A percentile compares a stretch with the other conserved stretches of the same genome.
These are phyloP conservation scores for Cyrtodaria siliqua DNA, from an alignment of 2,888 invertebrate species.

Conservation along the genomic window DNA sequence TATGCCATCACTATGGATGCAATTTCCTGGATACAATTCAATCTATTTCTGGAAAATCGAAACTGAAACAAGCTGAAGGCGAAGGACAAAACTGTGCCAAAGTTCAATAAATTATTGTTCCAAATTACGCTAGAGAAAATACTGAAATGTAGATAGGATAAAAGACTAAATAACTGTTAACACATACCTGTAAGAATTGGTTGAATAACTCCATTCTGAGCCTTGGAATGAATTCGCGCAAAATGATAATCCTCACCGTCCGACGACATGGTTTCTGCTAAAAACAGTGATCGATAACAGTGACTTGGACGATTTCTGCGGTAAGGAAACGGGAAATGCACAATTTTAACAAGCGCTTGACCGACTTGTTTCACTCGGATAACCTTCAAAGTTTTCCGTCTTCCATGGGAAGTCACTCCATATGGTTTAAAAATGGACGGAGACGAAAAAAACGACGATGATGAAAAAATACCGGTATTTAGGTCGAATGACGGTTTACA, in stretches of 20 bases:
- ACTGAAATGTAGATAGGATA: no score
- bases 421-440: slow-evolving; percentile 10
- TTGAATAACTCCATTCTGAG: slow-evolving; percentile 92
- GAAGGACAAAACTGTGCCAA: slow-evolving; percentile 1
- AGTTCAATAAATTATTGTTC: slow-evolving; percentile 1
- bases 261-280: slow-evolving; percentile 39
- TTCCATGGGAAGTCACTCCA: slow-evolving; percentile 36
- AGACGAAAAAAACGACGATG: slow-evolving; percentile 12
- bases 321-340: no score
- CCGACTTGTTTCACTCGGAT: slow-evolving; percentile 5
- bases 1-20: slow-evolving; percentile 7
- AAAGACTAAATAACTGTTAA: background rate
- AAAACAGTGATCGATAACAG: slow-evolving; percentile 32
- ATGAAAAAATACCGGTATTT: slow-evolving; percentile 3
- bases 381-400: background rate
- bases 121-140: background rate
- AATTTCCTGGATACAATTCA: slow-evolving; percentile 16
- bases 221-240: slow-evolving; percentile 62
- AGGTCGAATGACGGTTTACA: background rate
- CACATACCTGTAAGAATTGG: slow-evolving; percentile 93
- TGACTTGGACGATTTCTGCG: background rate
- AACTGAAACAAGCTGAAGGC: slow-evolving; percentile 50
- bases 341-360: slow-evolving; percentile 7
- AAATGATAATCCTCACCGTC: slow-evolving; percentile 42
- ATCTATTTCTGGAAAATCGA: slow-evolving; percentile 44